Percentiles rank a stretch among this genome's conserved stretches.
phyloP scores from a whole-genome alignment of 1,140 invertebrate species.

The Campoletis sonorensis region DNA sequence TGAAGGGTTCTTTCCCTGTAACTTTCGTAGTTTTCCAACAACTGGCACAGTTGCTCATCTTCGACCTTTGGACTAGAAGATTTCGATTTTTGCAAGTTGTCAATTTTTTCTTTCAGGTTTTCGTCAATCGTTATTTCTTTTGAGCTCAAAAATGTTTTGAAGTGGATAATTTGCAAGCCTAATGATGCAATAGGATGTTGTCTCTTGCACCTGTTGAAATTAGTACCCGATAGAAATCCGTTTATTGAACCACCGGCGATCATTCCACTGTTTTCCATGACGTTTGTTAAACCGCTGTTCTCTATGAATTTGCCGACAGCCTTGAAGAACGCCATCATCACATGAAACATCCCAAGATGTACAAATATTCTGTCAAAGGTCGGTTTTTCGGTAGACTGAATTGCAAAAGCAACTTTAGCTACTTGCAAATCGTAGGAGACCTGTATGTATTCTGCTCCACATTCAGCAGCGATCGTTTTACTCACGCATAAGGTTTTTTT shows the following conservation, averaged over 20 bases:
- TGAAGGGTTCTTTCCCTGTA: not conserved
- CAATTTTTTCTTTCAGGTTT: too few relatives aligned
- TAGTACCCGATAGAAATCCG: slow-evolving; percentile 58
- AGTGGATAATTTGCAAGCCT: slow-evolving; percentile 47
- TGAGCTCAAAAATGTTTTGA: not conserved
- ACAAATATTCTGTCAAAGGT: slow-evolving; percentile 61
- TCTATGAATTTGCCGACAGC: slow-evolving; percentile 58
- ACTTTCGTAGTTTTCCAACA: not conserved
- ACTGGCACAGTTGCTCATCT: not conserved
- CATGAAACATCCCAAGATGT: slow-evolving; percentile 61
- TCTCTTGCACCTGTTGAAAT: slow-evolving; percentile 64
- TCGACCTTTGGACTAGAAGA: not conserved
- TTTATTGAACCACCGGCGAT: slow-evolving; percentile 59
- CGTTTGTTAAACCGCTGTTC: slow-evolving; percentile 58
- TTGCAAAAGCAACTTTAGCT: slow-evolving; percentile 50
- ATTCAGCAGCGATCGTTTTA: slow-evolving; percentile 55
- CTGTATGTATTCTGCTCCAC: slow-evolving; percentile 54
- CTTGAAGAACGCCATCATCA: slow-evolving; percentile 61
- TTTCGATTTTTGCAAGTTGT: not conserved
- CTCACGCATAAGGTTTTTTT: slow-evolving; percentile 56
- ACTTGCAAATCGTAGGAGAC: slow-evolving; percentile 58
- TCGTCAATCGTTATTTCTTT: too few relatives aligned
- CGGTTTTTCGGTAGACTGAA: slow-evolving; percentile 57
- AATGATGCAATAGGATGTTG: slow-evolving; percentile 57
- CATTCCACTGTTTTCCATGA: slow-evolving; percentile 59